Percentiles rank a stretch among this genome's conserved stretches.
Conservation (phyloP, 2,797 vertebrate species). For the Pseudocheirus occidentalis region DNA sequence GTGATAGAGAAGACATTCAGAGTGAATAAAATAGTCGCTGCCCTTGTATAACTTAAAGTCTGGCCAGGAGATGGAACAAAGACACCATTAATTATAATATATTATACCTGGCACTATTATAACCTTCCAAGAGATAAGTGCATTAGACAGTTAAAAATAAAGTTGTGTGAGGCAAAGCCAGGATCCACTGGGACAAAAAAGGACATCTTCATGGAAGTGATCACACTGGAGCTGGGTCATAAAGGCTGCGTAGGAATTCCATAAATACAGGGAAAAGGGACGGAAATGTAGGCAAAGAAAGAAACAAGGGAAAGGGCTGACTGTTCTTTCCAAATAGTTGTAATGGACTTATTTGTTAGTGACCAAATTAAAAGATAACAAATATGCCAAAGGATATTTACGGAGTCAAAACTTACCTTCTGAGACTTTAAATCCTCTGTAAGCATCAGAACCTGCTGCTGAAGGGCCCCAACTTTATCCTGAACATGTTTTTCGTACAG, state of each 20-base stretch:
- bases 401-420: constrained; percentile 87
- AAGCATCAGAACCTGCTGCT: constrained; percentile 89
- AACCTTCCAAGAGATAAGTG: not conserved
- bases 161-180: not conserved
- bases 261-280: not conserved
- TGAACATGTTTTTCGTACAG: constrained; percentile 70
- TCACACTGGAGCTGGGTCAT: not conserved
- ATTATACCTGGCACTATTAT: not conserved
- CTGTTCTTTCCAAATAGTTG: not conserved
- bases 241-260: not conserved
- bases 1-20: not conserved
- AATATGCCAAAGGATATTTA: not conserved
- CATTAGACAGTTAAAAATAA: not conserved
- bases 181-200: not conserved
- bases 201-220: not conserved
- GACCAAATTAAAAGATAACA: not conserved
- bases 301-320: not conserved
- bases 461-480: constrained; percentile 83
- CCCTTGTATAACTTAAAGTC: not conserved
- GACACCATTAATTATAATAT: not conserved
- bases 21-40: not conserved
- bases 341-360: not conserved
- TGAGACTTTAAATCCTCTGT: constrained; percentile 92
- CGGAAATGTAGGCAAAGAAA: not conserved
- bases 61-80: not conserved